Evolutionary conservation across 2,113 vertebrate species (phyloP), one percentile per base, ranked within the genome.

Genomic region (Grallaria varia): DNA sequence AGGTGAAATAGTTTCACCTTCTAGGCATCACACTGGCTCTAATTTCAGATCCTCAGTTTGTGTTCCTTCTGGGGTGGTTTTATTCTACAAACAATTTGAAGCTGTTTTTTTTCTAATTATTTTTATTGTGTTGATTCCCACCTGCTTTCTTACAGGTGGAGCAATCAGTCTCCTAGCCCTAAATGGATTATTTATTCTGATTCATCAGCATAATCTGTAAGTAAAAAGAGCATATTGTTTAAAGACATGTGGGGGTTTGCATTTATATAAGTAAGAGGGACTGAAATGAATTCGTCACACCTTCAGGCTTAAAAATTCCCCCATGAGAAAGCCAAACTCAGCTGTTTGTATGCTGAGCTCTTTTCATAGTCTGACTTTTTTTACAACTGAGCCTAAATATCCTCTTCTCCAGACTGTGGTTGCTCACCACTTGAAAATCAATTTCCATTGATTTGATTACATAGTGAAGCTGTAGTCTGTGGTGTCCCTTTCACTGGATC

Each of bases 201-300:
- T 99, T 67, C 99, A 99, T 82, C 95, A 99, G 49, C 99, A 99
- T 97, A 99, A 99, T 92, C 93, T 99, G 99, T 99, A 97, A 99
- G 99, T 99, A 53, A 85, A 67, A 86, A 87, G 47, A 88, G 5
- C 28, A 14, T 56, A 22, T 47, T 63, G 21, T 67, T 74, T 81
- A 67, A 94, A 56, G 37, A 25, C 80, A 37, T 8, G 2, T 20
- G 44, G 16, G 5, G 0, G 47, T 86, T 86, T 90, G 35, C 17
- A 9, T 39, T 67, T 75, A 5, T 39, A 7, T 63, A 17, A 27
- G 8, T 69, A 50, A 69, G 69, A 67, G 19, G 19, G 50, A 19
- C 19, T 55, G 71, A 84, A 87, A 37, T 59, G 20, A 33, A 52
- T 85, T 90, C 9, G 35, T 12, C 13, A 23, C 14, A 28, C 33